These are phyloP conservation scores for Amiota communis DNA, from an alignment of 2,888 invertebrate genomes.

Conservation along the genomic window DNA sequence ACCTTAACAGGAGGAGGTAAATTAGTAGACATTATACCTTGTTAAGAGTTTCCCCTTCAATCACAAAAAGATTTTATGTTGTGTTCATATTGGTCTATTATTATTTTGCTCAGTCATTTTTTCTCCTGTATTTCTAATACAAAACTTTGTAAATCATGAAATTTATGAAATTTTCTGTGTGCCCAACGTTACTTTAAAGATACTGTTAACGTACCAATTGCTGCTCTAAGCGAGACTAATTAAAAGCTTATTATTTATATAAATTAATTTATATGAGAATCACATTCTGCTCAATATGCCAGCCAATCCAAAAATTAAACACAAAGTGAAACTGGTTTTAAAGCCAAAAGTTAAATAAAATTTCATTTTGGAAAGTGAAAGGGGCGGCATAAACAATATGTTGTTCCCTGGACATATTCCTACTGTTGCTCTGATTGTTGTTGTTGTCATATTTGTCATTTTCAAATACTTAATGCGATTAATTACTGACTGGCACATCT, in stretches of 20 bases:
- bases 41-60: too few species aligned
- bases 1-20: too few species aligned
- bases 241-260: constrained; percentile 62
- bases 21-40: too few species aligned
- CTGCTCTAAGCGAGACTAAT: constrained; percentile 52
- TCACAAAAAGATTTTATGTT: too few species aligned
- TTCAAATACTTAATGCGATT: constrained; percentile 52
- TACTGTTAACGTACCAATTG: neutral
- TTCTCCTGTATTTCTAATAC: too few species aligned
- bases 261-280: constrained; percentile 53
- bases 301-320: constrained; percentile 56
- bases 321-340: constrained; percentile 54
- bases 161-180: too few species aligned
- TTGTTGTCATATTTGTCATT: constrained; percentile 58
- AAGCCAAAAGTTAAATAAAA: constrained; percentile 52
- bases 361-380: constrained; percentile 13
- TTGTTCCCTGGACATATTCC: neutral
- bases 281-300: constrained; percentile 33
- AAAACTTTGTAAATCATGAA: too few species aligned
- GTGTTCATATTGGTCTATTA: too few species aligned
- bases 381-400: constrained; percentile 12
- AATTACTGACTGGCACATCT: constrained; percentile 13
- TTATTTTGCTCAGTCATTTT: too few species aligned
- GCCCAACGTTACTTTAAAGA: too few species aligned
- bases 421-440: constrained; percentile 14